Evolutionary conservation across 2,797 vertebrate genomes (phyloP), one percentile per base, ranked within the genome.

Genomic region (Pteropus rufus): DNA sequence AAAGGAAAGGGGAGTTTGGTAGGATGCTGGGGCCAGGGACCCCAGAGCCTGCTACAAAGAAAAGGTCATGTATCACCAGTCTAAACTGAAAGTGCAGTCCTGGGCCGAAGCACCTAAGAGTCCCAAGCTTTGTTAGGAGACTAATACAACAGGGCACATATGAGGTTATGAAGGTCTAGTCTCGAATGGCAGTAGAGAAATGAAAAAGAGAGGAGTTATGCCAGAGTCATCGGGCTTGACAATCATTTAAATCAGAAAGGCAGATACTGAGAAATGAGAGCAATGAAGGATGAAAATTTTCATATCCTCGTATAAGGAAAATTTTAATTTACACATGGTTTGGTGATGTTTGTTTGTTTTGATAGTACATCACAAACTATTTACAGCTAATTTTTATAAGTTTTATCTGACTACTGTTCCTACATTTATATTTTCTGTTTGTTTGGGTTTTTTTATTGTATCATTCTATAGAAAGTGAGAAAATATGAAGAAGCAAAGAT

Each of bases 401-500:
- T 54, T 86, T 39, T 84, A 64, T 67, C 39, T 64, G 79, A 23
- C 26, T 76, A 24, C 34, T 69, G 2, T 69, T 41, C 29, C 56
- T 52, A 49, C 3, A 62, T 69, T 82, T 80, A 36, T n/a, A 72
- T 52, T 76, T 58, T 69, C 6, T 0, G 9, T 56, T 75, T 62
- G 36, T 72, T 3, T 0, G 8, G 6, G 2, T 0, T 26, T 36
- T 39, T 41, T 69, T 49, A 2, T 58, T 76, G 0, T 52, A 56
- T 73, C 29, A 86, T 79, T 82, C 36, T 56, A 70, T 12, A 70
- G 5, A 82, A 87, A 88, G 81, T 69, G 41, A 92, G 34, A 82
- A 92, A 91, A 31, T 3, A 56, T 10, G 10, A 93, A 73, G 72
- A 88, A 84, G 7, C 10, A 94, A 85, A 91, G 56, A 29, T 64